Conservation (phyloP, 2,113 vertebrate genomes). For the Vulpes lagopus region DNA sequence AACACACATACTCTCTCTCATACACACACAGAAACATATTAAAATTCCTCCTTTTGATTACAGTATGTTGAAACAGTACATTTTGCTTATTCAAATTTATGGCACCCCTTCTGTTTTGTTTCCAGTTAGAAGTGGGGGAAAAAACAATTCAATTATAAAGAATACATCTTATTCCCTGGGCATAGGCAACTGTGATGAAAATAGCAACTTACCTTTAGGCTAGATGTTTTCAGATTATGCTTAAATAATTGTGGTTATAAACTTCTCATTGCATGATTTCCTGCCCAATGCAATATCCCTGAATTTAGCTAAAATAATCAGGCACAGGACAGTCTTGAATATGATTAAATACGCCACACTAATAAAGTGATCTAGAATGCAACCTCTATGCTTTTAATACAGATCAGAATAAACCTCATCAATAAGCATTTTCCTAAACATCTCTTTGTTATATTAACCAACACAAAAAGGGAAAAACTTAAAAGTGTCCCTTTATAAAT, state of each 20-base stretch:
- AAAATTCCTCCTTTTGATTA: conserved; percentile 74
- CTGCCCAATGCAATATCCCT: conserved; percentile 67
- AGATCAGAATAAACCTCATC: conserved; percentile 74
- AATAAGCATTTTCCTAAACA: conserved; percentile 72
- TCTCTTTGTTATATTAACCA: conserved; percentile 81
- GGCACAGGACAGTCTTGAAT: conserved; percentile 77
- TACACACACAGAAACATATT: conserved; percentile 60
- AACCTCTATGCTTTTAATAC: conserved; percentile 76
- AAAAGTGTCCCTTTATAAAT: conserved; percentile 78
- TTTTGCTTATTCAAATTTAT: conserved; percentile 67
- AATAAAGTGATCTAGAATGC: conserved; percentile 76
- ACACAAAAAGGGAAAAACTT: conserved; percentile 75
- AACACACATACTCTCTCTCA: conserved; percentile 55
- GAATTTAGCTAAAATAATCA: conserved; percentile 76
- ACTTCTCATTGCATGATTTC: conserved; percentile 69
- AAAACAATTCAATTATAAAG: conserved; percentile 65
- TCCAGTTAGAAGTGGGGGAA: conserved; percentile 60
- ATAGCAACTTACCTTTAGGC: conserved; percentile 78
- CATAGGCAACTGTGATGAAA: conserved; percentile 70
- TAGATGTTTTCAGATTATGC: conserved; percentile 75
- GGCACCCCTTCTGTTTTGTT: conserved; percentile 55
- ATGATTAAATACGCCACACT: conserved; percentile 70
- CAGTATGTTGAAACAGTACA: conserved; percentile 42
- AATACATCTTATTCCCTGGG: conserved; percentile 63
- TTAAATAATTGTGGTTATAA: conserved; percentile 70